phyloP scores from a whole-genome alignment of 1,140 invertebrate genomes.

The Globodera rostochiensis region DNA sequence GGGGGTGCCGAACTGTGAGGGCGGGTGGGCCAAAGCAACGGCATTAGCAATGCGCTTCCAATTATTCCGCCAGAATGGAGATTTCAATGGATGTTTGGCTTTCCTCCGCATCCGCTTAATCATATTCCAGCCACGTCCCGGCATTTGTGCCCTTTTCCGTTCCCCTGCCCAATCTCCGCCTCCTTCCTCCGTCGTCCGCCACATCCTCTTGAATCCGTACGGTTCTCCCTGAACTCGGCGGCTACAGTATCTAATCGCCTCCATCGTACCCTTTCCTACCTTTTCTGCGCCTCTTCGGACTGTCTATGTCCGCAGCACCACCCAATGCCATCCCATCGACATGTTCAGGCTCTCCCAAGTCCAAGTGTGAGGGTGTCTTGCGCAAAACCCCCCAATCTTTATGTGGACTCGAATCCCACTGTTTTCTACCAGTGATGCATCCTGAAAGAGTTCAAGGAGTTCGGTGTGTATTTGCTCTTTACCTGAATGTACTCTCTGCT shows the following conservation, averaged over 20 bases:
- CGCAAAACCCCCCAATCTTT: background rate
- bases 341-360: background rate
- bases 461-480: background rate
- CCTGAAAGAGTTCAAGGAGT: background rate
- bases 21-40: background rate
- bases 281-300: background rate
- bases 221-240: background rate
- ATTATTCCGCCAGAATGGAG: background rate
- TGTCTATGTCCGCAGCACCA: background rate
- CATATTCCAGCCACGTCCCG: background rate
- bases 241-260: background rate
- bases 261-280: background rate
- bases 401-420: slow-evolving; percentile 19
- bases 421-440: slow-evolving; percentile 23
- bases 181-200: background rate
- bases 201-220: background rate
- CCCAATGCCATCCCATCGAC: slow-evolving; percentile 8
- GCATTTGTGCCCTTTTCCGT: background rate
- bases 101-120: background rate
- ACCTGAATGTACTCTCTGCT: slow-evolving; percentile 18
- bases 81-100: background rate
- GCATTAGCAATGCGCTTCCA: background rate
- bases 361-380: background rate
- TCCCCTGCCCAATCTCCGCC: background rate
- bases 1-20: background rate